Evolutionary conservation across 64 coral and sea anemone genomes (phyloP).

Genomic region (Stichodactyla helianthus): DNA sequence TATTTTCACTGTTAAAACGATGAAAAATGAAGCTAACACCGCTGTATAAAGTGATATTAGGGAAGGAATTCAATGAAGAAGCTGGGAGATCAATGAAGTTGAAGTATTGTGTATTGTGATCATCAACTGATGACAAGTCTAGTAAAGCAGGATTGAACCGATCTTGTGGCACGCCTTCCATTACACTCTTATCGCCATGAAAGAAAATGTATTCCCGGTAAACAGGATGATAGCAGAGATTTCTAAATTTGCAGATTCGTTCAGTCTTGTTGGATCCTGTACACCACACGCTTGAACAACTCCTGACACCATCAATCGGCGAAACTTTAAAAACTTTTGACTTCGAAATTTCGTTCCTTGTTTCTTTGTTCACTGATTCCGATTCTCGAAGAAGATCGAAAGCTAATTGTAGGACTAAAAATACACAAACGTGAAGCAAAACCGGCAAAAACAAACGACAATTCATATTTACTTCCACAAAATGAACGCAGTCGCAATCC

Average conservation of each 20-base stretch:
- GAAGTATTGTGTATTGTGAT: conserved; percentile 92
- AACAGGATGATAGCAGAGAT: conserved; percentile 73
- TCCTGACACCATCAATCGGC: not conserved
- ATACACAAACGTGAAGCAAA: conserved; percentile 13
- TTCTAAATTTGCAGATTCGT: conserved; percentile 86
- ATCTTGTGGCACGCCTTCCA: conserved; percentile 71
- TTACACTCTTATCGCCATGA: conserved; percentile 63
- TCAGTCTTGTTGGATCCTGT: conserved; percentile 42
- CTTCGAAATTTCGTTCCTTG: not conserved
- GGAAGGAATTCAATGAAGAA: conserved; percentile 38
- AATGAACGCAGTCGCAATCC: not conserved
- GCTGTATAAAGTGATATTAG: conserved; percentile 55
- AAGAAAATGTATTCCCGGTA: conserved; percentile 83
- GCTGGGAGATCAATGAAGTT: conserved; percentile 77
- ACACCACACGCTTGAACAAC: conserved; percentile 82
- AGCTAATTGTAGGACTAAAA: conserved; percentile 8
- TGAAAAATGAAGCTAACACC: conserved; percentile 77
- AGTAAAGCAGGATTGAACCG: conserved; percentile 78
- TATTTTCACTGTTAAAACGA: conserved; percentile 86
- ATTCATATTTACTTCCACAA: not conserved
- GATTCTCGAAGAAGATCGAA: not conserved
- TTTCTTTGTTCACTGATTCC: not conserved
- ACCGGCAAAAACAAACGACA: not conserved
- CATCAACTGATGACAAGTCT: conserved; percentile 79
- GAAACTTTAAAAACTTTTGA: not conserved